phyloP scores from a whole-genome alignment of 2,888 invertebrate genomes.

The Macrosoma leucophasiata region DNA sequence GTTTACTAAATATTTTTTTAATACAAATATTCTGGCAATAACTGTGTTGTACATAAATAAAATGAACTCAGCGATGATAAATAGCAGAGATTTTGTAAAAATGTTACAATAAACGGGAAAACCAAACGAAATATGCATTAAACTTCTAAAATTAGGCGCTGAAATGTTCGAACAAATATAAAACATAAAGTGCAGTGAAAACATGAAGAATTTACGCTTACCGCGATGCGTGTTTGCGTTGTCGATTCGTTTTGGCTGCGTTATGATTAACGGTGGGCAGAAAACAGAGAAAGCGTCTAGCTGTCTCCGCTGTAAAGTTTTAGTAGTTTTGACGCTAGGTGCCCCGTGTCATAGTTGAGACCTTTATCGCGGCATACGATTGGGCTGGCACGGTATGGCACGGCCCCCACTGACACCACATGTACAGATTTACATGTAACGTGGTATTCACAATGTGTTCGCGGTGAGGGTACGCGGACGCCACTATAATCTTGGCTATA shows the following conservation, averaged over 20 bases:
- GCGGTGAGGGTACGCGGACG: no score
- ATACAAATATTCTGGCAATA: no score
- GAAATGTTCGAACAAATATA: no score
- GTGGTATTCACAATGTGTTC: constrained; percentile 47
- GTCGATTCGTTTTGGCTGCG: constrained; percentile 43
- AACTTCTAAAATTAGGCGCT: no score
- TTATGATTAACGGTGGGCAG: constrained; percentile 26
- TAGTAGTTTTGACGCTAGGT: constrained; percentile 66
- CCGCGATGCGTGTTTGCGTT: constrained; percentile 34
- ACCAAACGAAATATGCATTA: no score
- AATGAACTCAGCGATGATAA: no score
- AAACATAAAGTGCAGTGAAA: neutral
- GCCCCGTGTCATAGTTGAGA: constrained; percentile 63
- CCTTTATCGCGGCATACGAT: constrained; percentile 52
- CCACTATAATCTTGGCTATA: no score
- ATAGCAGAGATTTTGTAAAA: no score
- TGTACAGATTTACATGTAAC: constrained; percentile 50
- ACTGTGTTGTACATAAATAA: no score
- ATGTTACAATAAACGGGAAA: no score
- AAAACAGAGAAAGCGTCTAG: constrained; percentile 33
- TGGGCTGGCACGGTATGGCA: constrained; percentile 69
- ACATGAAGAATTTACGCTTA: constrained; percentile 11
- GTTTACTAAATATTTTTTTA: no score
- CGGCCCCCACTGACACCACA: constrained; percentile 60
- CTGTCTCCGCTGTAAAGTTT: constrained; percentile 50